Base-by-base conservation (phyloP, 2,797 vertebrate species). In the Pangasius krempfi region DNA sequence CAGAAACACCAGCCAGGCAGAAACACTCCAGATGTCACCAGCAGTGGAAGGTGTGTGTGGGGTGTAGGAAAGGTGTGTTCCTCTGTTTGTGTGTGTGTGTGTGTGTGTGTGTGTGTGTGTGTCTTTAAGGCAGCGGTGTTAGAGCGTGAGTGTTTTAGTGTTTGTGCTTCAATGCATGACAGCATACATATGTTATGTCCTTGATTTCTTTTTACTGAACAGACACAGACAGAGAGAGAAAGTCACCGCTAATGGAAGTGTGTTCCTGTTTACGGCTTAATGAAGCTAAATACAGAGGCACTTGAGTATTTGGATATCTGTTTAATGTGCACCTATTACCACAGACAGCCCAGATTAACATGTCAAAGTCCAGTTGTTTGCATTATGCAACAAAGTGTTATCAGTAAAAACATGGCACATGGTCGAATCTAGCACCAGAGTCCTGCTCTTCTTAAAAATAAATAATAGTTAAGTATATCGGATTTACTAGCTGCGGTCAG, bases 1-100 rank as follows among this genome's bases (percentile, higher is more conserved):
- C 86, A 87, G 78, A 84, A 84, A 70, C 88, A 85, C 83, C 89
- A 92, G 87, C 90, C 92, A 93, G 90, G 92, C 93, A 91, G 91
- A 94, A 93, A 93, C 81, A 81, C 87, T 91, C 91, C 93, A 94
- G 91, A 93, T 93, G 92, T 92, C 92, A 82, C 90, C 70, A 85
- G 82, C 62, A 88, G 82, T 91, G 76, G 70, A 80, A 56, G 52
- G 89, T 30, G 10, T 68, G 78, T 37, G 88, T 33, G 83, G 6
- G 72, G 62, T 50, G 87, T 56, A 37, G 62, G n/a, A 82, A 70
- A 76, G 50, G 79, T 66, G 73, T 72, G 73, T 76, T 47, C 47
- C 75, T 75, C 54, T 86, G 78, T 79, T 56, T 68, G 60, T 78
- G 40, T 83, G 18, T n/a, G 54, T 87, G 2, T 40, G 37, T n/a